Evolutionary conservation across 2,113 vertebrate genomes (phyloP), one percentile per base, ranked within the genome.

Genomic region (Parotia lawesii): DNA sequence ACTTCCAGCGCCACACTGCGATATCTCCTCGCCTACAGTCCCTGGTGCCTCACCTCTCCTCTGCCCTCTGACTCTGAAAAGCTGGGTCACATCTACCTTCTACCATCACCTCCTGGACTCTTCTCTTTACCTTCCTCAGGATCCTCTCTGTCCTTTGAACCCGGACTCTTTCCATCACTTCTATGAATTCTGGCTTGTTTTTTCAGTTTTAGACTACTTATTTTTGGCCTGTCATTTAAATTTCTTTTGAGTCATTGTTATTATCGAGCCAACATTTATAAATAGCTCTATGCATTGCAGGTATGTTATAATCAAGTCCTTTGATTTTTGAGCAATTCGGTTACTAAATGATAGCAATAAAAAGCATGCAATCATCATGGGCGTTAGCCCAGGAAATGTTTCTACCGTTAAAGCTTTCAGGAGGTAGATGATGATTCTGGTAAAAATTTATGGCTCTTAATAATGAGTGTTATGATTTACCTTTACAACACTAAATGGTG

Each of bases 211-310:
- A 94, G 31, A 40, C n/a, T 57, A 60, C 77, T 89, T 93, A 88
- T 86, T 82, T 89, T 94, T 78, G 87, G 80, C 33, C 67, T 48
- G 21, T 69, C 62, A 74, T 92, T 91, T 86, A 69, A 84, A 91
- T 91, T 83, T 90, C 47, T 83, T 86, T 95, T 62, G 86, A 87
- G 83, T 93, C 88, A 85, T 60, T 95, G 87, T 85, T 93, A 81
- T 85, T 89, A 94, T 66, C 5, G 1, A 89, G 91, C 66, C 89
- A 82, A 81, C 69, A 53, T 64, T 95, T 96, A 96, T 88, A 82
- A 89, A 94, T 92, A 95, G 73, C 61, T 61, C 50, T 65, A 53
- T 69, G 81, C 47, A 76, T 64, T 87, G 76, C 91, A 90, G 91
- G 83, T 95, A 89, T 51, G 54, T 57, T 76, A 78, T 80, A 89